Base-by-base conservation (phyloP, 2,797 vertebrate species). In the Notoglanidium macrostoma region DNA sequence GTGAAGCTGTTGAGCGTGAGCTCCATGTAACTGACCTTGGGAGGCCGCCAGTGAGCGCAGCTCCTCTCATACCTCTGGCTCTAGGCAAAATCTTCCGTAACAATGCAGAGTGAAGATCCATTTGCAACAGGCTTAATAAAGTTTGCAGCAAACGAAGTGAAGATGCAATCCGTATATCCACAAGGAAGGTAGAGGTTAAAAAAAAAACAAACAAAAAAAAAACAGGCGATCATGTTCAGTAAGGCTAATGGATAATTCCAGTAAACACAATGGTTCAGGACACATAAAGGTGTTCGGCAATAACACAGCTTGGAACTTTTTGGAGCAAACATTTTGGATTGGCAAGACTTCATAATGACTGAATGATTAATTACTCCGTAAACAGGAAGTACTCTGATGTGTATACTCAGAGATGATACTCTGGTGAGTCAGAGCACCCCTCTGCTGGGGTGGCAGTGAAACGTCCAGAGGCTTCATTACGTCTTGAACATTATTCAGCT, bases 401-500 rank as follows among this genome's bases (percentile, higher is more conserved):
- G 32, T 44, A 21, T 63, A 32, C 5, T 57, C 3, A 11, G n/a
- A n/a, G n/a, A 15, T 40, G 51, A 40, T 5, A 17, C 23, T 29
- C 8, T 29, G 12, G 17, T 21, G 17, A 83, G 46, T 51, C 40
- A 40, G 40, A 40, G 46, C 63, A 68, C 81, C 63, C 40, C 63
- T 68, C 63, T 83, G 29, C 44, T 54, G 63, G 81, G 54, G 49
- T 54, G 65, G 81, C 63, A 83, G 81, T 32, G 65, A 51, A 51
- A 51, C 23, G 19, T 68, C 29, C 63, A 29, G 3, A 3, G 61
- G 49, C 26, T 26, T n/a, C 0, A 17, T 40, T 61, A 80, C 21
- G 14, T 14, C 7, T 8, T 5, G 12, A 81, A 40, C 29, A 26
- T 46, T 29, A n/a, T n/a, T 78, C 14, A 57, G 76, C 76, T 15